Base-by-base conservation (phyloP, 1,140 invertebrate species). In the Wiebesia pumilae region DNA sequence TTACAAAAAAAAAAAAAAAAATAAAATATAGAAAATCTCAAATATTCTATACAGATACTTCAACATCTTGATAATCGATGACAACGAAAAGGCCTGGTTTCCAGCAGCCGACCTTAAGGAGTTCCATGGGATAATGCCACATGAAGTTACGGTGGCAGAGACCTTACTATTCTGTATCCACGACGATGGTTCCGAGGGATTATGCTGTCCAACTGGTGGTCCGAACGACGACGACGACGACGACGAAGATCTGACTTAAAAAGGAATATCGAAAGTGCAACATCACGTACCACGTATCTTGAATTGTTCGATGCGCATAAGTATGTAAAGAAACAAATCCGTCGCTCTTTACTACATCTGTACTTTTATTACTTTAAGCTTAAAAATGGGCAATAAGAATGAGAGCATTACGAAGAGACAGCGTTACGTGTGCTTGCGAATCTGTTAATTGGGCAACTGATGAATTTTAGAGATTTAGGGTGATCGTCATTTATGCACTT, bases 41-140 rank as follows among this genome's bases (percentile, higher is more conserved):
- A 54, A 54, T 14, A 2, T 54, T 33, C 47, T 43, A 91, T 91
- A 30, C 90, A 97, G 97, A 94, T 94, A 96, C 51, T 96, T 96
- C 87, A 97, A 97, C 69, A 95, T 97, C 87, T 95, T 96, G 19
- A 95, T 98, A 58, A 96, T 98, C 67, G 97, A 97, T n/a, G 97
- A 98, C 89, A 97, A 97, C 81, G 97, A 98, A 91, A 97, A 97
- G 86, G 97, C 97, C 21, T 98, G 98, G 97, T 98, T 98, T 91
- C 98, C 97, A 0, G 96, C 96, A 0, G 96, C 97, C 27, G 98
- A 98, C 88, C 94, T 98, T 0, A 96, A 97, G 89, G 97, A 98
- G 90, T 98, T 97, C 91, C 97, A 98, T 89, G 97, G 97, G 78
- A 97, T 98, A 80, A 94, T 96, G 86, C 96, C 96, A 2, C 97